These are phyloP conservation scores for Acanthis flammea DNA, from an alignment of 2,797 vertebrate species.

Conservation along the genomic window DNA sequence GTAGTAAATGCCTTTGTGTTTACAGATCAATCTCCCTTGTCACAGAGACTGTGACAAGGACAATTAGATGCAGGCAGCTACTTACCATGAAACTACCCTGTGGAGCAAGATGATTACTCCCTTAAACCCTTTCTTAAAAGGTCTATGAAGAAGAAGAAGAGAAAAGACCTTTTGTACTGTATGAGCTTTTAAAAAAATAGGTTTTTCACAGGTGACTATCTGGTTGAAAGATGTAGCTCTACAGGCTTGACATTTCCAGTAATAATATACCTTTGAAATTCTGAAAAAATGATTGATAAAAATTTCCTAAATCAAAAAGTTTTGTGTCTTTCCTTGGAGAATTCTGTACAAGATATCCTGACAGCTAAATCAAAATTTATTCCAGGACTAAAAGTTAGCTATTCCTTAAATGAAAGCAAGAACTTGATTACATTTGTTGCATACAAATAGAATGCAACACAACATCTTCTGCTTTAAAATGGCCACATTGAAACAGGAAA, in stretches of 20 bases:
- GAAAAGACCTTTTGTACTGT: background rate
- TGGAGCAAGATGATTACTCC: background rate
- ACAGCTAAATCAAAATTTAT: background rate
- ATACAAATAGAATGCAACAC: background rate
- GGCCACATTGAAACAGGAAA: background rate
- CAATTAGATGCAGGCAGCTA: background rate
- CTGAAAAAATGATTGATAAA: constrained; percentile 2
- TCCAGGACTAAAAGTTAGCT: background rate
- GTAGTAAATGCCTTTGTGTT: background rate
- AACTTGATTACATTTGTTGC: background rate
- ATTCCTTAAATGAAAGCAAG: background rate
- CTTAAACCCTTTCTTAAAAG: background rate
- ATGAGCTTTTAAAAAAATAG: background rate
- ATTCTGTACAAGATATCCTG: background rate
- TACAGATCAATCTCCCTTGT: background rate
- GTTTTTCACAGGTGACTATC: background rate
- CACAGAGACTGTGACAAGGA: background rate
- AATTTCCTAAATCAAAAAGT: constrained; percentile 8
- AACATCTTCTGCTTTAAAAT: background rate
- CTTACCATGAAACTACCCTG: background rate
- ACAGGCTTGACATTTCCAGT: background rate
- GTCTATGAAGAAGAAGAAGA: background rate
- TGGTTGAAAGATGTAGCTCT: background rate
- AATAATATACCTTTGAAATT: background rate
- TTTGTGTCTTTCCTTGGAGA: background rate